phyloP scores from a whole-genome alignment of 1,140 invertebrate species.

The Plodia interpunctella region DNA sequence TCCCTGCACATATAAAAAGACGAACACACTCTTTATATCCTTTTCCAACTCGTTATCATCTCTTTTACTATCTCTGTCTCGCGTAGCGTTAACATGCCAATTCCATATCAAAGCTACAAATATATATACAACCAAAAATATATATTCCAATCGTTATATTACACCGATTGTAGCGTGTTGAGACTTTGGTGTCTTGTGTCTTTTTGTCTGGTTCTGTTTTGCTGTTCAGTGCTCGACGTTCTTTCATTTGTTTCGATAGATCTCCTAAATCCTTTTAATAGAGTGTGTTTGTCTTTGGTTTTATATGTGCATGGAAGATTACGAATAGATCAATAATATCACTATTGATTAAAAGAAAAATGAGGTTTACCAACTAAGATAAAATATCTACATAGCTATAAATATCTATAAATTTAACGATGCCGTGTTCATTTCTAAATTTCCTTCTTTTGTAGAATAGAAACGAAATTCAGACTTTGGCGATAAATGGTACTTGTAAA shows the following conservation, averaged over 20 bases:
- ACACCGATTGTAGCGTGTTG: slow-evolving; percentile 36
- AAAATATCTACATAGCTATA: not conserved
- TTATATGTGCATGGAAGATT: slow-evolving; percentile 77
- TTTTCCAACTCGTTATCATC: slow-evolving; percentile 37
- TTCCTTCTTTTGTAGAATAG: not conserved
- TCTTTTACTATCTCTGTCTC: slow-evolving; percentile 46
- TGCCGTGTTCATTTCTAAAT: not conserved
- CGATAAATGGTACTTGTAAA: not conserved
- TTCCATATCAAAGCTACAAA: slow-evolving; percentile 61
- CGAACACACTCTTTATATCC: slow-evolving; percentile 67
- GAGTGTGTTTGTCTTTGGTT: slow-evolving; percentile 76
- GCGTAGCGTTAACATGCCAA: slow-evolving; percentile 69
- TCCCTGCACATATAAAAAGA: slow-evolving; percentile 74
- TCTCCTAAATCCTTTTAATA: slow-evolving; percentile 42
- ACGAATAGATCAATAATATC: slow-evolving; percentile 33
- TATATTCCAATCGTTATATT: slow-evolving; percentile 28
- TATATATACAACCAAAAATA: slow-evolving; percentile 50
- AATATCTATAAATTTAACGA: not conserved
- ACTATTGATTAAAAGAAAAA: slow-evolving; percentile 28
- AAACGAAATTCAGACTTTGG: not conserved
- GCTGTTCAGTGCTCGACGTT: slow-evolving; percentile 39
- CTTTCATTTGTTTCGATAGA: slow-evolving; percentile 25
- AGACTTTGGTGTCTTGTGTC: slow-evolving; percentile 47
- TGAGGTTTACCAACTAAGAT: slow-evolving; percentile 24
- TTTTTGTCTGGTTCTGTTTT: slow-evolving; percentile 28